Evolutionary conservation across 2,113 vertebrate genomes (phyloP).

Genomic region (Tachuris rubrigastra): DNA sequence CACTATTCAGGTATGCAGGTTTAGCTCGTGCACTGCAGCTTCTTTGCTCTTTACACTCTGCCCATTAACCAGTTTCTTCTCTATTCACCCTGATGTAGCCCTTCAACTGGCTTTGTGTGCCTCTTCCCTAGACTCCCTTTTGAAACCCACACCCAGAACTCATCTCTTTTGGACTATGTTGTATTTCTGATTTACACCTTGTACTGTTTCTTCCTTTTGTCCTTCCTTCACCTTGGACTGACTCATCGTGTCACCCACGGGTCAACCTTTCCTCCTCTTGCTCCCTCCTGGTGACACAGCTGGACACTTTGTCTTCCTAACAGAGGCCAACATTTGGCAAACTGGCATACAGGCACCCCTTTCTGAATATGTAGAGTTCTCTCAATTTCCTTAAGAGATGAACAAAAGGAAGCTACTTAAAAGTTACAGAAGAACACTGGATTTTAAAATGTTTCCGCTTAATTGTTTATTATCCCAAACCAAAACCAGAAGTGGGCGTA

Average conservation of each 20-base stretch:
- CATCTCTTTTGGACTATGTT: background rate
- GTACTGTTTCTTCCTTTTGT: background rate
- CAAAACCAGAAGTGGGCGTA: background rate
- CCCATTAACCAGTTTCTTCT: background rate
- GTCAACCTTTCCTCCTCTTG: background rate
- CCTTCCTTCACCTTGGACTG: background rate
- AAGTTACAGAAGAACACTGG: background rate
- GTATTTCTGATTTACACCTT: background rate
- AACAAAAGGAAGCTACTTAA: constrained; percentile 29
- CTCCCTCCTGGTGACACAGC: background rate
- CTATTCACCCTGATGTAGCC: background rate
- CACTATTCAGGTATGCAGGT: background rate
- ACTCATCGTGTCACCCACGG: background rate
- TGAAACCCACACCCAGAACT: background rate
- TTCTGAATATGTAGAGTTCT: background rate
- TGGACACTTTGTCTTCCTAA: background rate
- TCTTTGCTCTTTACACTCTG: background rate
- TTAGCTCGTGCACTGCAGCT: fast-evolving
- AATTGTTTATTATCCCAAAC: constrained; percentile 48
- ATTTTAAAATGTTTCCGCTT: constrained; percentile 22
- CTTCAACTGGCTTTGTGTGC: background rate
- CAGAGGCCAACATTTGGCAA: background rate
- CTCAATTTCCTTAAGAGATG: constrained; percentile 6
- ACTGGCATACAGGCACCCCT: background rate
- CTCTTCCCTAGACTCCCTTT: background rate